Base-by-base conservation (phyloP, 1,140 invertebrate species). In the Drosophila micromelanica region DNA sequence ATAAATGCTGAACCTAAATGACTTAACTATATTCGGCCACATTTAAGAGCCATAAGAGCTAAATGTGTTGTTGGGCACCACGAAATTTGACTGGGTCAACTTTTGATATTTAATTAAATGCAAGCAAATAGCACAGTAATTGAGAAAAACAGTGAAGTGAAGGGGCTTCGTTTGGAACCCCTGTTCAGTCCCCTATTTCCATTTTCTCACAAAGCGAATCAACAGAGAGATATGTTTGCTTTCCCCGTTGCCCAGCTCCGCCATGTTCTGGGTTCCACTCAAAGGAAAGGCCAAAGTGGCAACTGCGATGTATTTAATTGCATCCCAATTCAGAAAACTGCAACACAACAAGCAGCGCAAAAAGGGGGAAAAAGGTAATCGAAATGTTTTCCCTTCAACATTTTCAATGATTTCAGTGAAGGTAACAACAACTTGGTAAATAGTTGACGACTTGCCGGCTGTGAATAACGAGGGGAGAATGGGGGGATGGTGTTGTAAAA, bases 281-380 rank as follows among this genome's bases (percentile, higher is more conserved):
- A 72, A 72, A 72, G 54, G 43, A 32, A 67, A 46, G 8, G 20
- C 48, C 27, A 62, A 54, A 49, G 38, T 64, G 68, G 64, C 64
- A 70, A 71, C 76, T 67, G 59, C 70, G 69, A 32, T 86, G 65
- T 76, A 87, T 81, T 87, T 86, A 86, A 86, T 86, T 86, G 81
- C 81, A 78, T 86, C 78, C 82, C 82, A 82, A 86, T 82, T 81
- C 64, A 40, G 38, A 38, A 23, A 46, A 78, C 62, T 57, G 71
- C 65, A 75, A 35, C 45, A 59, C 49, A 42, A 42, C 40, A 55
- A 52, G 46, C 52, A 20, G 55, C 1, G 51, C 27, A 56, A 51
- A 32, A 40, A 17, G 42, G 20, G 37, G 56, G 45, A 42, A 51
- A 69, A 78, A 73, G 38, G 61, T 74, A 73, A 80, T 80, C 56